These are phyloP conservation scores for Actinernus sp. DNA, from an alignment of 92 coral and sea anemone genomes.

Conservation along the genomic window DNA sequence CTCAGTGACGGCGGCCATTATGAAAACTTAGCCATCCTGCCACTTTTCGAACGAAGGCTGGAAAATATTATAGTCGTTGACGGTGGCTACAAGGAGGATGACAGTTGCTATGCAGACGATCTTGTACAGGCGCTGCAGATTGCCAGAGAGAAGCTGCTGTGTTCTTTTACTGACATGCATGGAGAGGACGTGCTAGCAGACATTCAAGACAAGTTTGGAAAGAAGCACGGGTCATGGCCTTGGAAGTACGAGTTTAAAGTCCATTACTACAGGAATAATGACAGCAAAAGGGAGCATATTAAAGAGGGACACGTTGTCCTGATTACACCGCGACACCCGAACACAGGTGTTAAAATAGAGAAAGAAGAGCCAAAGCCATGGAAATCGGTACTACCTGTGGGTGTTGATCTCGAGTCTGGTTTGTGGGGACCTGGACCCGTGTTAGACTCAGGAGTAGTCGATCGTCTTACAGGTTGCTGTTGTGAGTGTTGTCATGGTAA, in stretches of 20 bases:
- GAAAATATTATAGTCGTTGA: conserved; percentile 55
- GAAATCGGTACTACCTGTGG: conserved; percentile 56
- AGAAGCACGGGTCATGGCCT: too few relatives aligned
- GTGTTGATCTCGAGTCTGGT: conserved; percentile 46
- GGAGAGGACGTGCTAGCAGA: conserved; percentile 65
- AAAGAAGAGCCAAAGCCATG: conserved; percentile 43
- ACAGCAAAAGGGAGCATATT: conserved; percentile 19
- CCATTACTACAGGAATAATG: too few relatives aligned
- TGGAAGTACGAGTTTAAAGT: too few relatives aligned
- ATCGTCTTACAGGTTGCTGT: conserved; percentile 74
- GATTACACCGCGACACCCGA: conserved; percentile 71
- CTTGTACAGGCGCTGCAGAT: conserved; percentile 48
- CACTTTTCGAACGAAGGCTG: conserved; percentile 53
- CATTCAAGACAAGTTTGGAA: conserved; percentile 44
- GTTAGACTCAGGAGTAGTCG: conserved; percentile 56
- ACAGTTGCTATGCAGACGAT: conserved; percentile 36
- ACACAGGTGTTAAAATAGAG: conserved; percentile 22
- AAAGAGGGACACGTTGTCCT: conserved; percentile 37
- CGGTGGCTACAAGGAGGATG: conserved; percentile 47
- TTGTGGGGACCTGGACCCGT: conserved; percentile 79
- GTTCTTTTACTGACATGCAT: conserved; percentile 55
- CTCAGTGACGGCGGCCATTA: too few relatives aligned
- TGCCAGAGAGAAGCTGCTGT: conserved; percentile 46
- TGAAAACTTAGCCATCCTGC: conserved; percentile 65
- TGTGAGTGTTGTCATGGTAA: conserved; percentile 80